Evolutionary conservation across 2,113 vertebrate species (phyloP).

Genomic region (Megaleporinus macrocephalus): DNA sequence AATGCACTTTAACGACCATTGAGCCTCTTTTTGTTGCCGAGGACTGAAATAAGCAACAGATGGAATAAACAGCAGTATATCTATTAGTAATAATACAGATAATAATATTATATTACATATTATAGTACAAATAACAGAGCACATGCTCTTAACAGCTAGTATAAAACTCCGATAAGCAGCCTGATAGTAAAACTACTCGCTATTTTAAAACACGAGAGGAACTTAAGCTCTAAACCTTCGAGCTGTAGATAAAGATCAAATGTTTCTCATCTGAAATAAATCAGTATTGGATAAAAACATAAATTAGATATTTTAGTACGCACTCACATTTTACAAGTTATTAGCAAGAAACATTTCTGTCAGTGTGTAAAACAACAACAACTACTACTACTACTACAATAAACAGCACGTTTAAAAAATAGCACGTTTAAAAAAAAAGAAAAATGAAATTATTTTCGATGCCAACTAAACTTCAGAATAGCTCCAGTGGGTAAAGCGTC

Average conservation of each 20-base stretch:
- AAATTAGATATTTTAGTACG: background rate
- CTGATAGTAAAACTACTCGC: background rate
- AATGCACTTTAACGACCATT: background rate
- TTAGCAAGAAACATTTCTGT: too few species aligned
- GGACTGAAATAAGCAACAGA: background rate
- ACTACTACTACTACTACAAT: too few species aligned
- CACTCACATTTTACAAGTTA: background rate
- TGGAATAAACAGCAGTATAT: background rate
- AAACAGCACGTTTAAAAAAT: background rate
- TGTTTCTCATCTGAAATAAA: too few species aligned
- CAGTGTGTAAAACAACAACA: background rate
- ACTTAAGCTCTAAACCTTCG: background rate
- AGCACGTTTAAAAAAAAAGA: background rate
- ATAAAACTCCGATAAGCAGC: background rate
- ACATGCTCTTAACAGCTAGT: background rate
- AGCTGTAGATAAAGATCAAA: too few species aligned
- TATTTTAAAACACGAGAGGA: background rate
- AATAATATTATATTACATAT: background rate
- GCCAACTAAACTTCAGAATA: constrained; percentile 27
- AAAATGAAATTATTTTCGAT: background rate
- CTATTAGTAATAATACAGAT: background rate
- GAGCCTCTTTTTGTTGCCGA: background rate
- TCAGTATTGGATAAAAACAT: background rate
- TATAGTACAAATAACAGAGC: too few species aligned
- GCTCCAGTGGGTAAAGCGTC: constrained; percentile 13